Evolutionary conservation across 1,140 invertebrate species (phyloP).

Genomic region (Pachyrhynchus sulphureomaculatus): DNA sequence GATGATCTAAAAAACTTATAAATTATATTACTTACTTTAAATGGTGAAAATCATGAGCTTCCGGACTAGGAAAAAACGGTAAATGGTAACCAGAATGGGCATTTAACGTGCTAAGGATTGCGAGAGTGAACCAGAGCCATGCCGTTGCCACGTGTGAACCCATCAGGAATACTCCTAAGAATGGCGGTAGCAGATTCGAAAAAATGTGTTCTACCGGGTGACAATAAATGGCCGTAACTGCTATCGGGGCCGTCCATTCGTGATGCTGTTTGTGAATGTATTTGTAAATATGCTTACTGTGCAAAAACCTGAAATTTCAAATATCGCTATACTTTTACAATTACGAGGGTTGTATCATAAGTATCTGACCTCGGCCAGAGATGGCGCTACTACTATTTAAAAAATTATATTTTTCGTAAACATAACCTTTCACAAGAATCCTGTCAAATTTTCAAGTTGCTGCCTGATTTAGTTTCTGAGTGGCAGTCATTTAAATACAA

Average conservation of each 20-base stretch:
- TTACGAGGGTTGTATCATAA: too few relatives aligned
- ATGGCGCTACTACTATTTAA: too few relatives aligned
- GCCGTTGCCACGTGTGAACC: slow-evolving; percentile 80
- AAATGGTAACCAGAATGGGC: slow-evolving; percentile 88
- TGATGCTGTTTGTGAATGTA: slow-evolving; percentile 86
- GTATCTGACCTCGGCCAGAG: too few relatives aligned
- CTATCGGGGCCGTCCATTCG: slow-evolving; percentile 83
- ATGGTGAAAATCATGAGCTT: slow-evolving; percentile 90
- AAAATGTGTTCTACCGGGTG: slow-evolving; percentile 86
- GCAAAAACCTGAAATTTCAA: slow-evolving; percentile 63
- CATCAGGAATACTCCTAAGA: slow-evolving; percentile 77
- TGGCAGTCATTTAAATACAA: too few relatives aligned
- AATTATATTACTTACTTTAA: slow-evolving; percentile 71
- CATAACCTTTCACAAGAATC: too few relatives aligned
- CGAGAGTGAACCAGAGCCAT: slow-evolving; percentile 82
- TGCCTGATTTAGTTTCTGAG: too few relatives aligned
- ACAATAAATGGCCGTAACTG: slow-evolving; percentile 81
- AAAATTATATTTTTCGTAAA: too few relatives aligned
- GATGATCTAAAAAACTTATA: too few relatives aligned
- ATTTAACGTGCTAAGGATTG: slow-evolving; percentile 78
- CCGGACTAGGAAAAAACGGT: slow-evolving; percentile 86
- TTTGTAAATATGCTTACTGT: slow-evolving; percentile 75
- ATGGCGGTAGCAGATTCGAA: slow-evolving; percentile 78
- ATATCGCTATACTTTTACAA: background rate
- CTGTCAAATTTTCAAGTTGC: too few relatives aligned